Evolutionary conservation across 2,888 invertebrate species (phyloP).

Genomic region (Palloptera scutellata): DNA sequence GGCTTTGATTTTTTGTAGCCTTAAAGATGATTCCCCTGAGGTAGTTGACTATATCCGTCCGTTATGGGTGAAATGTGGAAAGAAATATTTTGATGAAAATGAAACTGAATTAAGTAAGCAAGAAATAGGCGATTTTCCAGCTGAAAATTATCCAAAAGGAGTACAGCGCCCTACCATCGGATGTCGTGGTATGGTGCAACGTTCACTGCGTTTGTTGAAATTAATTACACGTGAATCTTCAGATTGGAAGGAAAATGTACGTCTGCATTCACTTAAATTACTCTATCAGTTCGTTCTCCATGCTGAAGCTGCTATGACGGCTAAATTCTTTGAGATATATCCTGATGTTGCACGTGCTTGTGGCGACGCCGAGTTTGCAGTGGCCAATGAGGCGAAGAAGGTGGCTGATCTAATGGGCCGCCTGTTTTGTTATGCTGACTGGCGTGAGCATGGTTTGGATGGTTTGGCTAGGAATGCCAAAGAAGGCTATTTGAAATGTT

Average conservation of each 20-base stretch:
- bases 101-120: constrained; percentile 86
- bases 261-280: constrained; percentile 60
- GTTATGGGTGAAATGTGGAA: constrained; percentile 78
- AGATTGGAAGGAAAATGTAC: constrained; percentile 64
- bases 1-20: constrained; percentile 61
- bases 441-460: constrained; percentile 58
- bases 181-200: constrained; percentile 80
- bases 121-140: constrained; percentile 75
- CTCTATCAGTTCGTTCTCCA: constrained; percentile 62
- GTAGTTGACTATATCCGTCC: constrained; percentile 71
- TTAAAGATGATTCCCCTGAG: constrained; percentile 82
- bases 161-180: constrained; percentile 84
- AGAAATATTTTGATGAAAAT: constrained; percentile 85
- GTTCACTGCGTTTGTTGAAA: constrained; percentile 66
- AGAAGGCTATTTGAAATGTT: constrained; percentile 58
- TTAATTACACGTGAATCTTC: constrained; percentile 56
- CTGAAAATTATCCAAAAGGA: constrained; percentile 77
- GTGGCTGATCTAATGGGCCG: constrained; percentile 61
- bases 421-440: constrained; percentile 55
- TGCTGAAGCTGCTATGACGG: constrained; percentile 59
- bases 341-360: constrained; percentile 56
- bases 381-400: constrained; percentile 55
- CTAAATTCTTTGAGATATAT: constrained; percentile 61
- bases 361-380: constrained; percentile 50
- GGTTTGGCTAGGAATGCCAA: constrained; percentile 53